Percentiles rank a stretch among this genome's conserved stretches.
Evolutionary conservation across 37 sponge, comb jelly and placozoan species (phyloP).

Genomic region (Halisarca cf. caerulea): DNA sequence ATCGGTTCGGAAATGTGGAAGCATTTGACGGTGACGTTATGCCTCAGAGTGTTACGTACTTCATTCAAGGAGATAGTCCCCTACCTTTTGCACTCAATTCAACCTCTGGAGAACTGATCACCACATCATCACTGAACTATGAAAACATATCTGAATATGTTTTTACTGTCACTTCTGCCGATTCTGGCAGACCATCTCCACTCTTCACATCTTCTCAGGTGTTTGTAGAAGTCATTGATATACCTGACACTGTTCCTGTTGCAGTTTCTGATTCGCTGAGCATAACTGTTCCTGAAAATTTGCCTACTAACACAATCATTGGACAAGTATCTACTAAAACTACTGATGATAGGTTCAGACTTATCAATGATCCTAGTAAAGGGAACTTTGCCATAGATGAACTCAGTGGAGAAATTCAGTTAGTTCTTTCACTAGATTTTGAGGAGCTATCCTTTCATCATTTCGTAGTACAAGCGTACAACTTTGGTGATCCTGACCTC

Average conservation of each 20-base stretch:
- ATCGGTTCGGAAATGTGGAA: background rate
- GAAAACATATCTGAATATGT: background rate
- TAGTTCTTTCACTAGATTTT: background rate
- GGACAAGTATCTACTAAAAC: background rate
- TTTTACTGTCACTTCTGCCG: background rate
- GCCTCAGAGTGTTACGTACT: background rate
- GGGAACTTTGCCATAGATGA: background rate
- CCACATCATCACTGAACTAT: background rate
- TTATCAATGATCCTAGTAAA: background rate
- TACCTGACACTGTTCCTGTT: background rate
- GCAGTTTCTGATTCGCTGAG: background rate
- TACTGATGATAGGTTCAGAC: background rate
- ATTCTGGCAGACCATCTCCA: slow-evolving; percentile 6
- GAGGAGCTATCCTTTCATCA: background rate
- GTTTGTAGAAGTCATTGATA: background rate
- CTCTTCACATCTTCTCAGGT: background rate
- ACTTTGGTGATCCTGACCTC: background rate
- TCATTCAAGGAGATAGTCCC: background rate
- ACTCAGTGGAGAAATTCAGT: background rate
- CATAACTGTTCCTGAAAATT: background rate
- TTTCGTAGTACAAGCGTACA: background rate
- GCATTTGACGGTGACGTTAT: background rate
- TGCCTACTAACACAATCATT: background rate
- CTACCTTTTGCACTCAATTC: slow-evolving; percentile 9
- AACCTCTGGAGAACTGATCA: background rate